Base-by-base conservation (phyloP, 2,113 vertebrate species). In the Neogale vison region DNA sequence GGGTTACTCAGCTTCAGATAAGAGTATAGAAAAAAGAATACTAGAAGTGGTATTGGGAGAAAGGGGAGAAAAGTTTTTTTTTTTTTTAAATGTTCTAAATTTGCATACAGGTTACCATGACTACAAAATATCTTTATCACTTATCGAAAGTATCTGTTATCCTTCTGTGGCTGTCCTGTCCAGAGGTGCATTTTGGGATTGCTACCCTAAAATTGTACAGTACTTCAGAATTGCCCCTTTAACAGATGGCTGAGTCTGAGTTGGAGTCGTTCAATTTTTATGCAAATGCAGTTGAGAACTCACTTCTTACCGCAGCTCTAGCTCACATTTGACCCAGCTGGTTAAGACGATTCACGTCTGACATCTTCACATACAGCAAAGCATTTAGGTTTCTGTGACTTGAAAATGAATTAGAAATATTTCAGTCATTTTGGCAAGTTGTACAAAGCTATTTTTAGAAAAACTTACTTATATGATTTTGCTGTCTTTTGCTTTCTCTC, bases 341-440 rank as follows among this genome's bases (percentile, higher is more conserved):
- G 80, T 94, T 86, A 72, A 39, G 63, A 93, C 0, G 7, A 65
- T 52, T 80, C 91, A 15, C 1, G 15, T 86, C 87, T 97, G 87
- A 90, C 92, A 81, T 97, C 96, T 87, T 85, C 82, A 93, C 94
- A 74, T 14, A 80, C 63, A 88, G 86, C 36, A 55, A 63, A 47
- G 90, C 26, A 4, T 69, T 97, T 57, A 79, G 71, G 47, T 57
- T 92, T 88, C 85, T 94, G 96, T 94, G 97, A 90, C 90, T 96
- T 80, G 95, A 71, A 94, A 96, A 85, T 80, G 93, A 97, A 96
- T 96, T 93, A 94, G 98, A 92, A 94, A 72, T 72, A 47, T 92
- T 80, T 95, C 97, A 76, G 87, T 92, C 96, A 96, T 96, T 90
- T 97, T 96, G 97, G 94, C 95, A 96, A 93, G 90, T 79, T 89